phyloP scores from a whole-genome alignment of 2,888 invertebrate species.

The Alviniconcha strummeri region DNA sequence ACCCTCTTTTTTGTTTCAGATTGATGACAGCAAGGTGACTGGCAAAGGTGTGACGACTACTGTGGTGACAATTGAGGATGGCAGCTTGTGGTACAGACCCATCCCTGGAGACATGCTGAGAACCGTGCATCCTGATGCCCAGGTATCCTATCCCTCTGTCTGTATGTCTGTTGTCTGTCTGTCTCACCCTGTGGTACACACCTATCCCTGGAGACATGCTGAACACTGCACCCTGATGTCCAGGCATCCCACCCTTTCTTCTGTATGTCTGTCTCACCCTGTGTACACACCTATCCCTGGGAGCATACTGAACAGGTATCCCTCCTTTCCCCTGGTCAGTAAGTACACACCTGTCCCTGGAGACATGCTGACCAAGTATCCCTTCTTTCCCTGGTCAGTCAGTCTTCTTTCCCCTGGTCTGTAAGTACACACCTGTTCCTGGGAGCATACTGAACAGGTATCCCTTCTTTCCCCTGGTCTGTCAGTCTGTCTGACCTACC shows the following conservation, averaged over 20 bases:
- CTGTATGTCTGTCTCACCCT: slow-evolving; percentile 35
- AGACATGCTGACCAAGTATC: no score
- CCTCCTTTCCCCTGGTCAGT: slow-evolving; percentile 36
- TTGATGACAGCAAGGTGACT: slow-evolving; percentile 30
- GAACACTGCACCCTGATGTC: slow-evolving; percentile 37
- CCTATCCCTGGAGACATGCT: slow-evolving; percentile 64
- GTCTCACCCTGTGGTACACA: slow-evolving; percentile 35
- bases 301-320: slow-evolving; percentile 55
- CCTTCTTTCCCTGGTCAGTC: no score
- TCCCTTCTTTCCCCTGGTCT: slow-evolving; percentile 41
- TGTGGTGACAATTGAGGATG: slow-evolving; percentile 46
- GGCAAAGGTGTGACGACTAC: slow-evolving; percentile 33
- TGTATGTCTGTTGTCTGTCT: background rate
- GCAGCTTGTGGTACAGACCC: slow-evolving; percentile 54
- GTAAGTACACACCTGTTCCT: slow-evolving; percentile 52
- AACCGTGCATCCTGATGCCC: slow-evolving; percentile 46
- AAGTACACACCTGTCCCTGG: no score
- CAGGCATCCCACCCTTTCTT: background rate
- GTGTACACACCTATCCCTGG: slow-evolving; percentile 60
- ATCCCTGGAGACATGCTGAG: slow-evolving; percentile 62
- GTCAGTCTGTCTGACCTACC: background rate
- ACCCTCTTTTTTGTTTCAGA: background rate
- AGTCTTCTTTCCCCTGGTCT: no score
- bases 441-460: slow-evolving; percentile 59
- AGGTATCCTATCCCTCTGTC: background rate